Base-by-base conservation (phyloP, 1,140 invertebrate genomes). In the Sitophilus oryzae region DNA sequence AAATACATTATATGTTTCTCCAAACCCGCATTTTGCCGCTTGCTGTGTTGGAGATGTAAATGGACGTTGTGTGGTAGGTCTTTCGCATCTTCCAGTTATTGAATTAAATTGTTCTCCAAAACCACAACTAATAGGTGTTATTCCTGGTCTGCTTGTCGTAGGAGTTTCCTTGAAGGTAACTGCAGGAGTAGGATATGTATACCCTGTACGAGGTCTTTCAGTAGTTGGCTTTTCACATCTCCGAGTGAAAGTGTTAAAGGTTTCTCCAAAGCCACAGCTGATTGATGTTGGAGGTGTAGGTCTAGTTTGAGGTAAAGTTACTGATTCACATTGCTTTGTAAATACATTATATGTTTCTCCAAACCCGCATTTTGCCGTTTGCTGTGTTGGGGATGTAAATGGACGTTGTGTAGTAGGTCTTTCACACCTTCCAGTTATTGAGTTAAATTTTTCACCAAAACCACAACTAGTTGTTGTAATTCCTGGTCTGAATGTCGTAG, bases 21-120 rank as follows among this genome's bases (percentile, higher is more conserved):
- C 49, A 44, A 40, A 40, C 5, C 8, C n/a, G 19, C 38, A 40
- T 34, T 18, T 41, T 14, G 23, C n/a, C 19, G 8, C 18, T 15
- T 54, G 43, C 37, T 55, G 37, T 21, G 59, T 50, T 40, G 59
- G 50, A n/a, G n/a, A n/a, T n/a, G n/a, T n/a, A n/a, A n/a, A n/a
- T n/a, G n/a, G n/a, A n/a, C n/a, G n/a, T n/a, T n/a, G n/a, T 21
- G 30, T 19, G n/a, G 45, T 19, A 23, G 50, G 19, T 35, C 30
- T 41, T 23, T 42, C 56, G 25, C 59, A 40, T 14, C 18, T 20
- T 5, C 14, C 14, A 14, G 4, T 40, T 8, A 4, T 4, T 5
- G 38, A 4, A 40, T 40, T 40, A 15, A 6, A 20, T 20, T 14
- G 38, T 40, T 40, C 14, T 6, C 38, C 38, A 40, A 40, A 40